Evolutionary conservation across 2,888 invertebrate genomes (phyloP).

Genomic region (Parnassius smintheus): DNA sequence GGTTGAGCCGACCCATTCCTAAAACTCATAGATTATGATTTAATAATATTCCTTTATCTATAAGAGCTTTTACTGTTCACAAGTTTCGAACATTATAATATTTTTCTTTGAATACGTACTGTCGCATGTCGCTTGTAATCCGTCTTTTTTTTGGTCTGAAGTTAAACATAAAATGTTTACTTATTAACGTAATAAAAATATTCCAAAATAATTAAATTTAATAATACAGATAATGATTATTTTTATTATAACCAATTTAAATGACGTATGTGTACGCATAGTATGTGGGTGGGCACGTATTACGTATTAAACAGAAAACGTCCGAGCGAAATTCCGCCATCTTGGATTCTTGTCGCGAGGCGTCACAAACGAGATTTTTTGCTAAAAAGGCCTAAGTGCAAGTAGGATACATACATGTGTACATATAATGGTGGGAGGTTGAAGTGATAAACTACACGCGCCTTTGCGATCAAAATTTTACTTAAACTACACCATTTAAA

Average conservation of each 20-base stretch:
- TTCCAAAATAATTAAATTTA: no score
- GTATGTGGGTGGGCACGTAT: slow-evolving; percentile 43
- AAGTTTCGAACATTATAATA: no score
- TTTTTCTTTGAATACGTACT: no score
- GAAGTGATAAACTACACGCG: slow-evolving; percentile 59
- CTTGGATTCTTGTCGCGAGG: slow-evolving; percentile 69
- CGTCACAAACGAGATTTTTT: slow-evolving; percentile 68
- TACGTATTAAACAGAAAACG: slow-evolving; percentile 35
- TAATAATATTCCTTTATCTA: no score
- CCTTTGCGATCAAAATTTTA: slow-evolving; percentile 37
- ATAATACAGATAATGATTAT: no score
- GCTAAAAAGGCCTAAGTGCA: slow-evolving; percentile 70
- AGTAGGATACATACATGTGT: slow-evolving; percentile 70
- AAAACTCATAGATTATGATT: no score
- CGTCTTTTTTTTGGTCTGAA: no score
- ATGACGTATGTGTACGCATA: slow-evolving; percentile 26
- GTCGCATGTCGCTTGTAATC: no score
- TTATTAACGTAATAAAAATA: no score
- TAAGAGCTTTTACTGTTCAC: no score
- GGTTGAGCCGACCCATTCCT: no score
- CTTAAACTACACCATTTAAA: slow-evolving; percentile 37
- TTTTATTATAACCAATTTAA: background rate
- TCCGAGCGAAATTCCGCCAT: slow-evolving; percentile 58
- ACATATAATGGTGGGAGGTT: slow-evolving; percentile 65
- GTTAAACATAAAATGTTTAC: no score